Evolutionary conservation across 2,797 vertebrate genomes (phyloP), one percentile per base, ranked within the genome.

Genomic region (Takifugu rubripes): DNA sequence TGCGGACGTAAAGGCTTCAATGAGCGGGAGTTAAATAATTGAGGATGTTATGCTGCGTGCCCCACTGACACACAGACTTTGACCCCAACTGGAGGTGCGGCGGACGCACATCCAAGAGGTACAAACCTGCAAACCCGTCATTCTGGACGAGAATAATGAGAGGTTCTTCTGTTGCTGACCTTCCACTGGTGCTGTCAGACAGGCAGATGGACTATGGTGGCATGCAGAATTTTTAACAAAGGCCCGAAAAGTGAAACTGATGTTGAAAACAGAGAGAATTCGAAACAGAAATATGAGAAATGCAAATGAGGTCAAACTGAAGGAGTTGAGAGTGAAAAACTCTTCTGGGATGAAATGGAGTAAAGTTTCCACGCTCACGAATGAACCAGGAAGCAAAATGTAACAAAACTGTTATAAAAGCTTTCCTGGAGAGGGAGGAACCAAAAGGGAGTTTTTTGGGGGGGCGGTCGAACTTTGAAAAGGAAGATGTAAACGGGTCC

Each of bases 11-110:
- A 79, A 83, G 67, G 47, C 59, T 60, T 83, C 67, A 65, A 73
- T 16, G 52, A 81, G 76, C 61, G 61, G 54, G 6, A 64, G 61
- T 61, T 89, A 53, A 89, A 89, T 90, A 74, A 89, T 88, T 86
- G 61, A 90, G 26, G 59, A 62, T 14, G 59, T 74, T 71, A 75
- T 64, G 71, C 69, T 74, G 66, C 42, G 27, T 56, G 65, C 87
- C 83, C 84, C 67, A 76, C 64, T 81, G 84, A 85, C 72, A 79
- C 68, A 66, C 68, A 86, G 68, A 81, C 67, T 60, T 58, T 77
- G 78, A 81, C 77, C 63, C 74, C 52, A 68, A 25, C 67, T 49
- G 55, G 21, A 59, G 44, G 44, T 59, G 54, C 53, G 65, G 63
- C 7, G 48, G 52, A 45, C 31, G 45, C 65, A 56, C 46, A 55